phyloP scores from a whole-genome alignment of 2,113 vertebrate species.

The Callorhinus ursinus region DNA sequence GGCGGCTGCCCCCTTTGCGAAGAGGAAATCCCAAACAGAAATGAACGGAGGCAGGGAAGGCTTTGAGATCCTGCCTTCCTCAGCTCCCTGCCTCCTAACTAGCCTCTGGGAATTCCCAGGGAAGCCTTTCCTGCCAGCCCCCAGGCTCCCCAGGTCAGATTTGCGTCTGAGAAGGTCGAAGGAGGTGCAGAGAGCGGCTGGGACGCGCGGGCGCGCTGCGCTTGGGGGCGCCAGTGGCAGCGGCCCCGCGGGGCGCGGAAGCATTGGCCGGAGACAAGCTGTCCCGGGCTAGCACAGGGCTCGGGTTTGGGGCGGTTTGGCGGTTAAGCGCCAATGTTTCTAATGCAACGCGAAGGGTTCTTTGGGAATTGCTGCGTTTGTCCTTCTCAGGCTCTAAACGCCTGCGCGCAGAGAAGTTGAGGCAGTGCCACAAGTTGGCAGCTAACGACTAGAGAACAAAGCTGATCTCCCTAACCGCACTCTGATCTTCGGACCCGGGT shows the following conservation, averaged over 20 bases:
- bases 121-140: background rate
- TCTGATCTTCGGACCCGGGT: background rate
- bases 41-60: background rate
- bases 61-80: background rate
- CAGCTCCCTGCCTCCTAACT: background rate
- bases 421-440: background rate
- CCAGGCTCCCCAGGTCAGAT: fast-evolving
- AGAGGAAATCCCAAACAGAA: background rate
- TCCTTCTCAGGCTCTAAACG: background rate
- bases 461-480: background rate
- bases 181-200: fast-evolving
- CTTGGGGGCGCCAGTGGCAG: constrained; percentile 70
- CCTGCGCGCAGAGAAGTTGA: background rate
- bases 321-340: background rate
- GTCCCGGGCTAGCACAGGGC: background rate
- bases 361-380: background rate
- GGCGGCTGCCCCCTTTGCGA: background rate
- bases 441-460: background rate
- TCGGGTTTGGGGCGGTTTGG: background rate
- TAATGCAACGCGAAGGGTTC: background rate
- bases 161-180: background rate
- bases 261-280: fast-evolving
- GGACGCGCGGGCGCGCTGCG: fast-evolving
- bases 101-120: background rate
- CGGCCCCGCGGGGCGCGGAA: fast-evolving